These are phyloP conservation scores for Odontothrips loti DNA, from an alignment of 2,888 invertebrate species.

Conservation along the genomic window DNA sequence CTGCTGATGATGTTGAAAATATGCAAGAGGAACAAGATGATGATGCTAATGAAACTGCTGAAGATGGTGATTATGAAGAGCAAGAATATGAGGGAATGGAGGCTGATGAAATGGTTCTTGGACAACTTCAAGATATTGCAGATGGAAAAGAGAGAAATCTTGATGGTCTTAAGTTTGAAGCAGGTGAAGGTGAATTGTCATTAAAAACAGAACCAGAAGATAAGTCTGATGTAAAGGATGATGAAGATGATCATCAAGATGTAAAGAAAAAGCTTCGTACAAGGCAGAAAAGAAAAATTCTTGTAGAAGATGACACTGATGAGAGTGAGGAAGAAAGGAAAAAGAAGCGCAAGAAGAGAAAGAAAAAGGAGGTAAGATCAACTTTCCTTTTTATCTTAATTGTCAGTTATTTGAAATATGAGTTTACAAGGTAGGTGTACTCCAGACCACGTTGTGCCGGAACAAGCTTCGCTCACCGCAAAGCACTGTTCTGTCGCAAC, in stretches of 20 bases:
- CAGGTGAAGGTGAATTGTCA: background rate
- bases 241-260: conserved; percentile 31
- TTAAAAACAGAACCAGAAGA: conserved; percentile 16
- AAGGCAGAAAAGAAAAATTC: conserved; percentile 35
- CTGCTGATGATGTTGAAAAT: conserved; percentile 2
- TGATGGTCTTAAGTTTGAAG: background rate
- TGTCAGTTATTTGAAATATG: background rate
- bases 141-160: background rate
- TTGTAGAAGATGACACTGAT: conserved; percentile 36
- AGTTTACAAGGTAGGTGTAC: background rate
- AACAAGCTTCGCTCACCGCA: too few relatives aligned
- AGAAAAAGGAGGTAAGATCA: conserved; percentile 36
- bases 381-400: background rate
- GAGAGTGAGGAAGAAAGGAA: conserved; percentile 38
- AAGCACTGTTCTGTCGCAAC: too few relatives aligned
- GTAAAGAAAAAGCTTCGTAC: conserved; percentile 32
- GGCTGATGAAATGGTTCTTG: background rate
- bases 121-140: background rate
- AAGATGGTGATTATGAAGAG: conserved; percentile 9
- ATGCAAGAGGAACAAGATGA: conserved; percentile 10
- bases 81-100: conserved; percentile 8
- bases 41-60: background rate
- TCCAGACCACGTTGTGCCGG: too few relatives aligned
- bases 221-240: conserved; percentile 29
- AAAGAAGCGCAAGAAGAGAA: conserved; percentile 36